Evolutionary conservation across 1,140 invertebrate genomes (phyloP).

Genomic region (Conus betulinus): DNA sequence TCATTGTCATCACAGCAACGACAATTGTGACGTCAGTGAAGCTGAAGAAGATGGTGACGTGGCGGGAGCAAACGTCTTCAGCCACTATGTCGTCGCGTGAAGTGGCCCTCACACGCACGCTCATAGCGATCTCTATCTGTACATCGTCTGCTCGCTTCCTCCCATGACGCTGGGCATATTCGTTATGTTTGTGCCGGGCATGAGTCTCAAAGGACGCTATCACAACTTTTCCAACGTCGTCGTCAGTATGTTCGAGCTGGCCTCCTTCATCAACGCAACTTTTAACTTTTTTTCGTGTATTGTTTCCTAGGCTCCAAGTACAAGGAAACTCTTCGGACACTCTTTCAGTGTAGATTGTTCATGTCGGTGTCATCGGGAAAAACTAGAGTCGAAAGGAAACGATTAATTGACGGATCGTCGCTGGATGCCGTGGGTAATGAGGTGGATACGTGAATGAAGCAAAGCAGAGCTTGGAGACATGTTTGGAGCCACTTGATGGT

Average conservation of each 20-base stretch:
- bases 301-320: neutral
- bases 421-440: too few species aligned
- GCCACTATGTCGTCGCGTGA: neutral
- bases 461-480: too few species aligned
- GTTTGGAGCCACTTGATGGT: too few species aligned
- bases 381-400: too few species aligned
- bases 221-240: neutral
- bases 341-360: neutral
- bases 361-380: too few species aligned
- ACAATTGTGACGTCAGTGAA: constrained; percentile 12
- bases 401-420: too few species aligned
- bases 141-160: neutral
- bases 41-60: neutral
- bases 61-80: neutral
- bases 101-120: neutral
- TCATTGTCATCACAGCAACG: neutral
- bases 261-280: neutral
- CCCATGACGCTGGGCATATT: neutral
- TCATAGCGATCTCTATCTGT: neutral
- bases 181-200: neutral
- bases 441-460: too few species aligned
- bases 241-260: neutral
- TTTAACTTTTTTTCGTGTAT: constrained; percentile 24
- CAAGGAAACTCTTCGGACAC: neutral
- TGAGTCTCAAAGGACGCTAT: neutral